phyloP scores from a whole-genome alignment of 2,797 vertebrate genomes.

The Atherinosoma microstoma region DNA sequence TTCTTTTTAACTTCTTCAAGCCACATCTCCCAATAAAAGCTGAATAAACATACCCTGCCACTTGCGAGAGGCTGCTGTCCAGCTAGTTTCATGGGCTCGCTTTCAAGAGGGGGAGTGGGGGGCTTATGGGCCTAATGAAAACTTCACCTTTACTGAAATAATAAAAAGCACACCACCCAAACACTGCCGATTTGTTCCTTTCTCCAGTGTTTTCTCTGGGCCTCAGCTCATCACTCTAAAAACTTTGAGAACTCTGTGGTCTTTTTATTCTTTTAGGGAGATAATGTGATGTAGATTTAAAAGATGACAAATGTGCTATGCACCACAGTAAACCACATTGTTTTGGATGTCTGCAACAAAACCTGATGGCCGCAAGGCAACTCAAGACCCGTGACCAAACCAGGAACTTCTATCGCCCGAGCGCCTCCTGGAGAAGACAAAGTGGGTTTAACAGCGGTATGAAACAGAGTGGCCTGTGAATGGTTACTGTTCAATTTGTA shows the following conservation, averaged over 20 bases:
- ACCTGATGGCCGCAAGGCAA: slow-evolving; percentile 33
- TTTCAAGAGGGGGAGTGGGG: background rate
- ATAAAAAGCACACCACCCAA: slow-evolving; percentile 76
- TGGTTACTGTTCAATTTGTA: slow-evolving; percentile 99
- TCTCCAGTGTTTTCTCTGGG: slow-evolving; percentile 57
- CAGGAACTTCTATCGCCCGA: slow-evolving; percentile 86
- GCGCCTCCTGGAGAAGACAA: slow-evolving; percentile 87
- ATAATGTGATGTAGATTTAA: slow-evolving; percentile 47
- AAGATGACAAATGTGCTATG: slow-evolving; percentile 41
- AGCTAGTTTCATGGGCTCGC: slow-evolving; percentile 58
- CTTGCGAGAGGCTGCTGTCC: slow-evolving; percentile 81
- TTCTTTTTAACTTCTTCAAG: slow-evolving; percentile 88
- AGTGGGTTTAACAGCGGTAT: slow-evolving; percentile 91
- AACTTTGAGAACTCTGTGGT: slow-evolving; percentile 29
- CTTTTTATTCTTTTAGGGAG: slow-evolving; percentile 42
- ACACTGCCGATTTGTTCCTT: slow-evolving; percentile 71
- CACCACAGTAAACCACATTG: slow-evolving; percentile 42
- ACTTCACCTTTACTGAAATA: slow-evolving; percentile 82
- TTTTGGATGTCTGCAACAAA: slow-evolving; percentile 35
- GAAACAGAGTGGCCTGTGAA: slow-evolving; percentile 94
- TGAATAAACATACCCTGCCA: slow-evolving; percentile 88
- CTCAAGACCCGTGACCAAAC: slow-evolving; percentile 60
- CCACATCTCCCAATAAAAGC: slow-evolving; percentile 89
- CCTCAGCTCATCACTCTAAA: slow-evolving; percentile 37
- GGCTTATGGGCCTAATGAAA: slow-evolving; percentile 80